Evolutionary conservation across 23 tunicate genomes (phyloP).

Genomic region (Halocynthia aurantium): DNA sequence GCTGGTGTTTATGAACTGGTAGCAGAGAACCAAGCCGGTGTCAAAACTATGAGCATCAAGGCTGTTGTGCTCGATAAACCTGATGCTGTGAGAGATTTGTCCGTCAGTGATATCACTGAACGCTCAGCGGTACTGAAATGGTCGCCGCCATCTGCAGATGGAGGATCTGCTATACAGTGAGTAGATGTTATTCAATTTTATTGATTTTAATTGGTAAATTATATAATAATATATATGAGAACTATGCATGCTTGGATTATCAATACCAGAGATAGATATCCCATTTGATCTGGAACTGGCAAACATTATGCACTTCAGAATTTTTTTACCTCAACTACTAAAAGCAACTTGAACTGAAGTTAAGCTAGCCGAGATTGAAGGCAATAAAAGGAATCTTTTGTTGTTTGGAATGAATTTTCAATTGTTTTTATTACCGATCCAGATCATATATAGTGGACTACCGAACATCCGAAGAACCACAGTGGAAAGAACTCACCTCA

Average conservation of each 20-base stretch:
- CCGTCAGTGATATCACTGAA: slow-evolving; percentile 25
- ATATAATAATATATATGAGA: too few relatives aligned
- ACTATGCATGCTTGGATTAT: too few relatives aligned
- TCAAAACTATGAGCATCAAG: slow-evolving; percentile 33
- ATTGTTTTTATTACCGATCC: not conserved
- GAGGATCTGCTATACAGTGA: slow-evolving; percentile 77
- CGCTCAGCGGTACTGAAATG: slow-evolving; percentile 59
- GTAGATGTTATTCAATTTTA: too few relatives aligned
- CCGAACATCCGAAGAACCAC: slow-evolving; percentile 76
- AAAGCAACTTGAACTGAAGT: too few relatives aligned
- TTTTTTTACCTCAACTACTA: too few relatives aligned
- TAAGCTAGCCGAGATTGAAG: too few relatives aligned
- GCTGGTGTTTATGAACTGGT: slow-evolving; percentile 66
- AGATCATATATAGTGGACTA: slow-evolving; percentile 73
- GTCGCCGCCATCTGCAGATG: slow-evolving; percentile 51
- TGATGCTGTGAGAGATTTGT: slow-evolving; percentile 54
- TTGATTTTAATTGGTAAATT: too few relatives aligned
- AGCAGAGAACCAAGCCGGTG: slow-evolving; percentile 71
- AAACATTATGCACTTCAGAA: too few relatives aligned
- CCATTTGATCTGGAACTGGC: too few relatives aligned
- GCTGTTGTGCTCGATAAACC: slow-evolving; percentile 86
- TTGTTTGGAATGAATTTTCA: too few relatives aligned
- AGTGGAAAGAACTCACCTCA: slow-evolving; percentile 80
- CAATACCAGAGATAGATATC: too few relatives aligned
- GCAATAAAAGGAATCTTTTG: too few relatives aligned